Evolutionary conservation across 2,113 vertebrate genomes (phyloP), one percentile per base, ranked within the genome.

Genomic region (Pagrus major): DNA sequence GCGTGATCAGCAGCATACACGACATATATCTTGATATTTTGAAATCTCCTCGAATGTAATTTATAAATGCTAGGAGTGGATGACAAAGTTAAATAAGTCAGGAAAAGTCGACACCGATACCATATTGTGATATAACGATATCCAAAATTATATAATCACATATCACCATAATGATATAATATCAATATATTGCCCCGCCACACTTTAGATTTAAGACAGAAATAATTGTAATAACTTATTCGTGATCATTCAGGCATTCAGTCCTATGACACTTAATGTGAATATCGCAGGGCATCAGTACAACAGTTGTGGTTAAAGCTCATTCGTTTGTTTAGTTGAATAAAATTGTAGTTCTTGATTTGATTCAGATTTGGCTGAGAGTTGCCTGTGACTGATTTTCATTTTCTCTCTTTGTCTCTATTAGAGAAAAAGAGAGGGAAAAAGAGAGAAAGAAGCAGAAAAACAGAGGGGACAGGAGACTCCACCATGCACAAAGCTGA

Each of bases 401-500:
- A 51, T 51, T 23, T 60, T 33, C 27, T 72, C 14, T 68, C 4
- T 37, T 15, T 10, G 9, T 60, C 18, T 67, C 46, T 27, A 15
- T 51, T 25, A 67, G 27, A 33, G 44, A 10, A 31, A 39, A 5
- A 27, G n/a, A 44, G 23, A 46, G 11, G 16, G 49, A 68, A n/a
- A 27, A 2, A 46, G 23, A 41, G 44, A 44, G 27, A 33, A 60
- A 33, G 8, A 52, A 56, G 44, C 6, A 58, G 52, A 51, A 58
- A 58, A 72, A 55, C 52, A 52, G 29, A 29, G 39, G 27, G 76
- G 51, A 20, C 46, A 55, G 59, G 41, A 63, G 42, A 56, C 39
- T 71, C 65, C 49, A 61, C 23, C 39, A 9, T 8, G 39, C 52
- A 54, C 78, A 72, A 39, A 77, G 71, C 59, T 71, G 47, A 81